Evolutionary conservation across 2,888 invertebrate genomes (phyloP), one percentile per base, ranked within the genome.

Genomic region (Masnerella sp.): DNA sequence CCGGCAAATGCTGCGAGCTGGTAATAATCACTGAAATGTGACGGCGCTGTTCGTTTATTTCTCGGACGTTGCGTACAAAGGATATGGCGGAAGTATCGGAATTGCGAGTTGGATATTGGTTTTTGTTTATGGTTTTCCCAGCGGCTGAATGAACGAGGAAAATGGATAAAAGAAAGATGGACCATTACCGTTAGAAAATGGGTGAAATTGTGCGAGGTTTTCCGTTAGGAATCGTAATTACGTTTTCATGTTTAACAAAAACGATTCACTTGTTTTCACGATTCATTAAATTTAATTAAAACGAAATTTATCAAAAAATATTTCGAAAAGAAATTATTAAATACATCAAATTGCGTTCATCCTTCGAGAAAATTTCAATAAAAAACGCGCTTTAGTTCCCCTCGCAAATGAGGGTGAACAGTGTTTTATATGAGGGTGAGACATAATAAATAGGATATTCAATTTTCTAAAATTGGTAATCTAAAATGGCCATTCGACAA

Each of bases 111-210:
- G 28, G 28, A 30, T 43, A 42, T 61, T 61, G 30, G 32, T 30
- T 61, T n/a, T 61, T 49, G 61, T 49, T 61, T 49, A 61, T 40
- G 59, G 30, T 30, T 42, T 49, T 18, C 11, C 17, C 17, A 20
- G n/a, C n/a, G n/a, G n/a, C n/a, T n/a, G n/a, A n/a, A n/a, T n/a
- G 34, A 11, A 17, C 11, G 14, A 20, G 22, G 7, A 34, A 17
- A 0, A 14, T 4, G 7, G 18, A n/a, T 2, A 38, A 5, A 18
- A 18, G 38, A 30, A 30, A 25, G 12, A 28, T 52, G 25, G 38
- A 32, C 47, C 32, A 43, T 43, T 45, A 34, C 12, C 14, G 38
- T 38, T 30, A 9, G 30, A 3, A 8, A 30, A 30, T 9, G 8
- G 30, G 2, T 30, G n/a, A 2, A 30, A 7, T 30, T 30, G 5